Base-by-base conservation (phyloP, 2,113 vertebrate species). In the Orthochromis malagaraziensis region DNA sequence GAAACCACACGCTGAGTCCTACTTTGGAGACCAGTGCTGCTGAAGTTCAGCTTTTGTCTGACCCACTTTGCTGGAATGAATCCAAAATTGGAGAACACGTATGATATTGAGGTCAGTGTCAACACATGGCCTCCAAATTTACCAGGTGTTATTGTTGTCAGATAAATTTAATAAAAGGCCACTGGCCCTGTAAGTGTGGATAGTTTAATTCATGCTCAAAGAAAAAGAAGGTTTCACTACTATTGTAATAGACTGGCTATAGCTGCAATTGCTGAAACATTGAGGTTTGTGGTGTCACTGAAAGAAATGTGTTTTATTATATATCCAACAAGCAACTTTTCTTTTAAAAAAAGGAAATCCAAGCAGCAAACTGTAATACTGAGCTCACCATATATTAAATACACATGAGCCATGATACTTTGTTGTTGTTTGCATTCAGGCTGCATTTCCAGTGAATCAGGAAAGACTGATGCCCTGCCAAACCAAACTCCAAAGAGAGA, bases 391-490 rank as follows among this genome's bases (percentile, higher is more conserved):
- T 19, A 31, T 53, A 51, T 84, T 65, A 63, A 77, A 57, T 81
- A 85, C 7, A 82, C 12, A 9, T 29, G 49, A 89, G 6, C 29
- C 1, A 31, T 65, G 19, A 84, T n/a, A 6, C 40, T 53, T 65
- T 31, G 45, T 17, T 60, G 68, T 26, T 31, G 9, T 35, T 79
- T 54, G 16, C 42, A 79, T 83, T 81, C 45, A 80, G 16, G 26
- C 45, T 26, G 35, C 24, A 49, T 83, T 49, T 35, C 29, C 16
- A 42, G 21, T 21, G 7, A 60, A 70, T 83, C 58, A 2, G 11
- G 11, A 63, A 60, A 85, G 82, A 88, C 75, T 54, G 60, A 90
- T 94, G 89, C 21, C 49, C 63, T 83, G 85, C 84, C 91, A 81
- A 24, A 38, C 10, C 31, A 83, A 17, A 24, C 58, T 65, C 63